Base-by-base conservation (phyloP, 2,888 invertebrate genomes). In the Erebia ligea region DNA sequence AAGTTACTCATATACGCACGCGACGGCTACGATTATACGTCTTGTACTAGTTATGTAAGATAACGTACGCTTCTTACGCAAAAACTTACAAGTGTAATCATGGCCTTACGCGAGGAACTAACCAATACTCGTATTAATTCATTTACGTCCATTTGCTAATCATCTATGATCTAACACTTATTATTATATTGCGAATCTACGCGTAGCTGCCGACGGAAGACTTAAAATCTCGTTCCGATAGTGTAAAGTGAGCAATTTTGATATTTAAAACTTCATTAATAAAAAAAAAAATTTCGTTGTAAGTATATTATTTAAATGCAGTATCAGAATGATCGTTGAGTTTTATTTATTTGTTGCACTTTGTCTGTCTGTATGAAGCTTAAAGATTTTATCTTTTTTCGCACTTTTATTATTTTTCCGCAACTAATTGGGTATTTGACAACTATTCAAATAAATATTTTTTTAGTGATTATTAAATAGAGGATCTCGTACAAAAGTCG, bases 261-360 rank as follows among this genome's bases (percentile, higher is more conserved):
- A 21, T 21, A 21, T 21, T 21, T 42, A n/a, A 34, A 19, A 9
- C n/a, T 21, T 10, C 34, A 1, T 13, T 48, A 21, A 21, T 1
- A 21, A 25, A 9, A 4, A 34, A 58, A 52, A 21, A 34, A 66
- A 56, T 19, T 72, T 74, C 73, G 73, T 76, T 76, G 73, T 66
- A 56, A 54, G n/a, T 63, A 19, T 63, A 64, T 40, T 61, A 40
- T 71, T 52, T 65, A 72, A 73, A 74, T 71, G 73, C 71, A 70
- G 50, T 59, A 74, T 61, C 34, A 67, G 68, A 71, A 75, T 74
- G 54, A 61, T 42, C 42, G 61, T 62, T 21, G 42, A 67, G 40
- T 40, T 57, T 59, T 65, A 67, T 68, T 67, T 52, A 45, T n/a
- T 25, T 61, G 62, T 67, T 34, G 4, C 48, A 48, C 3, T 48